These are phyloP conservation scores for Ochropacha duplaris DNA, from an alignment of 2,888 invertebrate genomes.

Conservation along the genomic window DNA sequence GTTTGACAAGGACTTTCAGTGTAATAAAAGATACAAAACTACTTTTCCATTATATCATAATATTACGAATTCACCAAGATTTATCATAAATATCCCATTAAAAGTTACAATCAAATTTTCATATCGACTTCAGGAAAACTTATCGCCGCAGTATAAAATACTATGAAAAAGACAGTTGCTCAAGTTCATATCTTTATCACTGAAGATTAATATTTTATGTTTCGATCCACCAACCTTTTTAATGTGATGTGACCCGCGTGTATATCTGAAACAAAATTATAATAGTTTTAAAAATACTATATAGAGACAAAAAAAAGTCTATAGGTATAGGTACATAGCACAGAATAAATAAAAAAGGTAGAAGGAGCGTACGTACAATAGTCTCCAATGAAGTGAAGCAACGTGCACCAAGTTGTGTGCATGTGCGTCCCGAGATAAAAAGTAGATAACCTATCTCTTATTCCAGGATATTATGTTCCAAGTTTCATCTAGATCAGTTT, in stretches of 20 bases:
- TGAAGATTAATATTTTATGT: neutral
- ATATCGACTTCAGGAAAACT: neutral
- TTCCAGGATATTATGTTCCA: too few species aligned
- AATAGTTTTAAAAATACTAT: too few species aligned
- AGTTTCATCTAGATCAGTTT: too few species aligned
- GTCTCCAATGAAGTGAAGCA: too few species aligned
- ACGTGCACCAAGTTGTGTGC: too few species aligned
- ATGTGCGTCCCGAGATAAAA: too few species aligned
- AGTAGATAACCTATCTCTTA: too few species aligned
- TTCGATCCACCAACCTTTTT: constrained; percentile 28
- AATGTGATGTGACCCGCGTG: constrained; percentile 12
- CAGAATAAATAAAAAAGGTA: too few species aligned
- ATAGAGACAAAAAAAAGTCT: too few species aligned
- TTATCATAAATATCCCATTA: neutral
- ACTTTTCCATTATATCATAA: neutral
- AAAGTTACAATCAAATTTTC: neutral
- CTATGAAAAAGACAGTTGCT: neutral
- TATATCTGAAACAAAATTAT: constrained; percentile 34
- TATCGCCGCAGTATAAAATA: neutral
- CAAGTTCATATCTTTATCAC: neutral
- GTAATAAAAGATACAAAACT: neutral
- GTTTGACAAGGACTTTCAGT: neutral
- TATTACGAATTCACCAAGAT: too few species aligned
- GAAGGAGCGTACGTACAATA: too few species aligned
- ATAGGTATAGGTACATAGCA: too few species aligned